phyloP scores from a whole-genome alignment of 2,888 invertebrate genomes.

The Nomada goodeniana region DNA sequence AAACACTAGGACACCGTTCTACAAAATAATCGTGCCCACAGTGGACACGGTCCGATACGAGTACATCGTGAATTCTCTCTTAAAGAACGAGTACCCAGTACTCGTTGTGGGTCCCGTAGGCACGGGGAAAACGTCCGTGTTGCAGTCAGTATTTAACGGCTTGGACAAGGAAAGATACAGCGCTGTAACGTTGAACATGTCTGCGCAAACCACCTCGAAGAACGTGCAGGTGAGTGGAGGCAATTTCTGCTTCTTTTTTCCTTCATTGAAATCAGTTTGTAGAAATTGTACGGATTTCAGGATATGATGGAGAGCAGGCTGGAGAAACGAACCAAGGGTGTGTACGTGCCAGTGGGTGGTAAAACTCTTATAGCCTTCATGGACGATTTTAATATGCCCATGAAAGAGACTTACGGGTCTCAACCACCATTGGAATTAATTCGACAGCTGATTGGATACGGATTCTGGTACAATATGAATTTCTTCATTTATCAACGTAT shows the following conservation, averaged over 20 bases:
- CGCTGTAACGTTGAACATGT: slow-evolving; percentile 93
- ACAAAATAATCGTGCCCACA: slow-evolving; percentile 94
- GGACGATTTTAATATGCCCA: slow-evolving; percentile 98
- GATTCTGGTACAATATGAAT: slow-evolving; percentile 88
- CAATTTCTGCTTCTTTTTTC: neutral
- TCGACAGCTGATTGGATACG: slow-evolving; percentile 94
- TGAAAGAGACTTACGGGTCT: slow-evolving; percentile 94
- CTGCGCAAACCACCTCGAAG: slow-evolving; percentile 94
- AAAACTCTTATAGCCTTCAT: slow-evolving; percentile 94
- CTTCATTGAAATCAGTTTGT: too few relatives aligned
- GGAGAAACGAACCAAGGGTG: slow-evolving; percentile 94
- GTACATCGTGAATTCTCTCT: slow-evolving; percentile 88
- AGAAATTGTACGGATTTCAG: slow-evolving; percentile 79
- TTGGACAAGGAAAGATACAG: slow-evolving; percentile 87
- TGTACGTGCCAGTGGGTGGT: slow-evolving; percentile 92
- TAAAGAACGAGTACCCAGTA: slow-evolving; percentile 89
- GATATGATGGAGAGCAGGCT: slow-evolving; percentile 94
- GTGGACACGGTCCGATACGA: slow-evolving; percentile 95
- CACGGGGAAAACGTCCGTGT: slow-evolving; percentile 94
- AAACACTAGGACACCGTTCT: slow-evolving; percentile 89
- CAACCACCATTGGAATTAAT: slow-evolving; percentile 95
- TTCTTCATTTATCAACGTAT: too few relatives aligned
- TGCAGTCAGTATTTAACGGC: slow-evolving; percentile 86
- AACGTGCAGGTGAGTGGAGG: slow-evolving; percentile 86
- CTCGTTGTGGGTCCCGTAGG: slow-evolving; percentile 94